A percentile compares a stretch with the other conserved stretches of the same genome.
Conservation (phyloP, 2,113 vertebrate genomes). For the Mohoua ochrocephala region DNA sequence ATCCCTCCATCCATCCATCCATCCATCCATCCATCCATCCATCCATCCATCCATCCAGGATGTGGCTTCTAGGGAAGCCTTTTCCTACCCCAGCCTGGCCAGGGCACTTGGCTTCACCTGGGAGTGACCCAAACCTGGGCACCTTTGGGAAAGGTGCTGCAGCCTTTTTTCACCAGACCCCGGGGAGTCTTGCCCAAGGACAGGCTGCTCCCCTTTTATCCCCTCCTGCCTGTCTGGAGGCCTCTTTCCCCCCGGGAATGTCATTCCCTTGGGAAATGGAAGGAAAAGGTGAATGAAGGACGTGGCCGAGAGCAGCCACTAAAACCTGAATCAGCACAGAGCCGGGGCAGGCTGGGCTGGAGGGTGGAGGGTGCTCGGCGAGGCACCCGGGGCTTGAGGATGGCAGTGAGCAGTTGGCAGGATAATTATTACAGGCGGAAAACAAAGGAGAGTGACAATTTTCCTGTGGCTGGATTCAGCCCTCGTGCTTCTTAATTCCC, state of each 20-base stretch:
- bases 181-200: rapidly evolving
- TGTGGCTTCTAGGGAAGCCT: not conserved
- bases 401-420: conserved; percentile 42
- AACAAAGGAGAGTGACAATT: conserved; percentile 66
- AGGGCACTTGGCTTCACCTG: not conserved
- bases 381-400: conserved; percentile 5
- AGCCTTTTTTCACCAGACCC: rapidly evolving
- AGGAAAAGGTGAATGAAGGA: not conserved
- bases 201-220: not conserved
- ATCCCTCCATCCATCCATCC: not conserved
- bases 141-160: not conserved
- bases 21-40: not conserved
- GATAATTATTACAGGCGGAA: conserved; percentile 54
- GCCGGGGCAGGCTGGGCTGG: not conserved
- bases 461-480: conserved; percentile 61
- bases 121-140: not conserved
- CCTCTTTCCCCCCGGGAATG: not conserved
- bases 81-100: not conserved
- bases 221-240: not conserved
- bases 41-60: not conserved
- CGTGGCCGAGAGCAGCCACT: not conserved
- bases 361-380: not conserved
- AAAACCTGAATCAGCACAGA: conserved; percentile 15
- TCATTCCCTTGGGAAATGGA: rapidly evolving
- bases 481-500: conserved; percentile 64